Percentiles rank a stretch among this genome's conserved stretches.
Conservation (phyloP, 2,888 invertebrate species). For the Caenorhabditis virilis region DNA sequence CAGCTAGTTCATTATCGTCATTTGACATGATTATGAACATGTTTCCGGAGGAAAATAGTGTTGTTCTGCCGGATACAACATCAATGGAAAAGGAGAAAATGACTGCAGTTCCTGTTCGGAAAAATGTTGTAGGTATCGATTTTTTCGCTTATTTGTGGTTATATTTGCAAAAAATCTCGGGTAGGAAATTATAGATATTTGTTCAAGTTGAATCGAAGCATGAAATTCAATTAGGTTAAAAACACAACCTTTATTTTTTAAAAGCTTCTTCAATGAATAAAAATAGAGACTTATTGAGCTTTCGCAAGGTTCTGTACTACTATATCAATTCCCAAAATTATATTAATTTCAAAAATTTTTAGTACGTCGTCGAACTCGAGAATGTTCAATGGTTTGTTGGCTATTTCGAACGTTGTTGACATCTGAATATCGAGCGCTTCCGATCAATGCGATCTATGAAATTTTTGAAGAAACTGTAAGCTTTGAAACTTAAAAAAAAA, state of each 20-base stretch:
- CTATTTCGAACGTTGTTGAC: conserved; percentile 51
- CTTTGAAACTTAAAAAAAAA: background rate
- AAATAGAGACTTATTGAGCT: no score
- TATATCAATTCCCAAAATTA: background rate
- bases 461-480: conserved; percentile 50
- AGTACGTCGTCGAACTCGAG: conserved; percentile 46
- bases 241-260: no score
- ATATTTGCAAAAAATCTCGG: background rate
- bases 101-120: conserved; percentile 7
- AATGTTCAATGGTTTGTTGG: conserved; percentile 55
- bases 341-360: conserved; percentile 18
- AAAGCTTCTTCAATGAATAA: no score
- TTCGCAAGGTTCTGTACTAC: no score
- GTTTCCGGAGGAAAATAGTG: no score
- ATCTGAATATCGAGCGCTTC: conserved; percentile 51
- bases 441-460: conserved; percentile 49
- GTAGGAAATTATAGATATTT: no score
- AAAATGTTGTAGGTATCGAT: conserved; percentile 36
- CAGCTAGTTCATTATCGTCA: conserved; percentile 35
- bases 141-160: background rate
- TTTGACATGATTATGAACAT: conserved; percentile 42
- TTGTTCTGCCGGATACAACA: conserved; percentile 19
- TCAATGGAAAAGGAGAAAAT: no score
- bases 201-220: no score
- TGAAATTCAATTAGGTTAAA: no score